Conservation (phyloP, 2,113 vertebrate species). For the Orycteropus afer region DNA sequence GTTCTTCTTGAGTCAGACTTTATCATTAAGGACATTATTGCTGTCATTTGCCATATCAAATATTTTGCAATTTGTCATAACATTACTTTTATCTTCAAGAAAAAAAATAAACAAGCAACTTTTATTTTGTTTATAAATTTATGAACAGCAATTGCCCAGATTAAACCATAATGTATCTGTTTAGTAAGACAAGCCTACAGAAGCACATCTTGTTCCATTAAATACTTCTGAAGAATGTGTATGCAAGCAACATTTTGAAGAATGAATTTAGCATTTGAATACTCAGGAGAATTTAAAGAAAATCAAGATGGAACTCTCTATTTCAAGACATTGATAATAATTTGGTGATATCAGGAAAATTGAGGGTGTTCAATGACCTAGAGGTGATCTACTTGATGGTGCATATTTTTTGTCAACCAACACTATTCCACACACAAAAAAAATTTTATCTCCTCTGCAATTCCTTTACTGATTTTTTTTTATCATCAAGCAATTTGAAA, state of each 20-base stretch:
- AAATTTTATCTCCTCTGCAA: neutral
- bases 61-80: neutral
- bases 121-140: slow-evolving; percentile 14
- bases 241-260: neutral
- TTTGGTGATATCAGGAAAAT: neutral
- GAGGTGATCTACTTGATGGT: neutral
- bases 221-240: neutral
- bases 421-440: neutral
- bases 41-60: neutral
- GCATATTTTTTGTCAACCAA: neutral
- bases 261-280: neutral
- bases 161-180: neutral
- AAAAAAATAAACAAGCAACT: neutral
- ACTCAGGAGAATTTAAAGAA: neutral
- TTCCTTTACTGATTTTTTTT: neutral
- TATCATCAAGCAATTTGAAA: neutral
- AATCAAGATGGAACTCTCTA: neutral
- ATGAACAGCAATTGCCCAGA: neutral
- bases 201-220: neutral
- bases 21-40: neutral
- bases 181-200: neutral
- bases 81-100: neutral
- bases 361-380: neutral
- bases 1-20: neutral
- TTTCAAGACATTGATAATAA: neutral